Conservation (phyloP, 2,113 vertebrate genomes). For the Chaenocephalus aceratus region DNA sequence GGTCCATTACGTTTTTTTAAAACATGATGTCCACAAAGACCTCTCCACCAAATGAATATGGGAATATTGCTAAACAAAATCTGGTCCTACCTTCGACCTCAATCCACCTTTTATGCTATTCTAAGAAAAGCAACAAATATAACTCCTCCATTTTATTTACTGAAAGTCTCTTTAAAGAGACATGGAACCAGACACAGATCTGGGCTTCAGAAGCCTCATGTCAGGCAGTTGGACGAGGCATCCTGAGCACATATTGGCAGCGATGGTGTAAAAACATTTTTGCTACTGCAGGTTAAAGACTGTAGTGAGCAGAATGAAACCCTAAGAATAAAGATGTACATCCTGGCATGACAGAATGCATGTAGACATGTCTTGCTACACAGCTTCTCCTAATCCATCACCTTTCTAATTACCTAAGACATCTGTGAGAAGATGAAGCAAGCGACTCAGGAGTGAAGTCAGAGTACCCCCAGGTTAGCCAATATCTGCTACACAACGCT, state of each 20-base stretch:
- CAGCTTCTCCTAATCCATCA: slow-evolving; percentile 31
- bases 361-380: slow-evolving; percentile 49
- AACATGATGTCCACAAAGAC: slow-evolving; percentile 13
- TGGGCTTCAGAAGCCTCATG: slow-evolving; percentile 53
- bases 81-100: slow-evolving; percentile 25
- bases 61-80: slow-evolving; percentile 62
- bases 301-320: slow-evolving; percentile 45
- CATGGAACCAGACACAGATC: slow-evolving; percentile 29
- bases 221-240: slow-evolving; percentile 58
- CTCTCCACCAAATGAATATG: slow-evolving; percentile 35
- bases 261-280: slow-evolving; percentile 56
- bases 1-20: slow-evolving; percentile 1
- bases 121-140: slow-evolving; percentile 26
- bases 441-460: slow-evolving; percentile 43
- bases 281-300: slow-evolving; percentile 57
- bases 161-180: slow-evolving; percentile 32
- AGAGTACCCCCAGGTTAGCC: slow-evolving; percentile 53
- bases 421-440: slow-evolving; percentile 46
- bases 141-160: slow-evolving; percentile 19
- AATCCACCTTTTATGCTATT: slow-evolving; percentile 14
- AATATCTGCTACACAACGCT: slow-evolving; percentile 67
- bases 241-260: slow-evolving; percentile 68
- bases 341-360: slow-evolving; percentile 49
- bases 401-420: slow-evolving; percentile 43
- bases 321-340: slow-evolving; percentile 46